These are phyloP conservation scores for Enteromius treurensis DNA, from an alignment of 2,797 vertebrate species.

Conservation along the genomic window DNA sequence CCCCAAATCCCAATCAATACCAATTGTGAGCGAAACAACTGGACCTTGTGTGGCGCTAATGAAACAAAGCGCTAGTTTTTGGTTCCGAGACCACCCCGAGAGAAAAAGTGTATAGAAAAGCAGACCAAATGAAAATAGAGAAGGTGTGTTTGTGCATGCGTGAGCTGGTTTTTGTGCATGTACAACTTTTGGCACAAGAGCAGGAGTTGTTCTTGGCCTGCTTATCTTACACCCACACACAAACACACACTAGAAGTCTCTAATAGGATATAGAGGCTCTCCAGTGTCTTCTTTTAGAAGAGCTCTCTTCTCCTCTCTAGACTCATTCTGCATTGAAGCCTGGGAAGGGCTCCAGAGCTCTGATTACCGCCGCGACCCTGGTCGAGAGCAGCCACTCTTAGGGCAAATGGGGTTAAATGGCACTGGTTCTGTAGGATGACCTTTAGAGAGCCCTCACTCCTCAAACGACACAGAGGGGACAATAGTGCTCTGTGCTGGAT, in stretches of 20 bases:
- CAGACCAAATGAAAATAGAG: conserved; percentile 25
- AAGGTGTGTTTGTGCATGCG: neutral
- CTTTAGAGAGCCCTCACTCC: conserved; percentile 59
- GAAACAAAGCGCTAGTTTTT: conserved; percentile 51
- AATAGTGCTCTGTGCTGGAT: conserved; percentile 67
- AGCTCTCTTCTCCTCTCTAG: conserved; percentile 24
- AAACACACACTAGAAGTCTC: conserved; percentile 17
- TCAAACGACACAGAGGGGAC: conserved; percentile 58
- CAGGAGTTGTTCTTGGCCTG: conserved; percentile 26
- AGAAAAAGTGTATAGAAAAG: conserved; percentile 21
- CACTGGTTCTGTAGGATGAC: conserved; percentile 72
- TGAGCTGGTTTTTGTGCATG: neutral
- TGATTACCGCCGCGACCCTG: conserved; percentile 77
- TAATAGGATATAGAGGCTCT: conserved; percentile 47
- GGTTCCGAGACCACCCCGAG: conserved; percentile 24
- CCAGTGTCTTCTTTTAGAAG: conserved; percentile 43
- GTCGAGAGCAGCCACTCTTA: conserved; percentile 69
- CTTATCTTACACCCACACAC: conserved; percentile 35
- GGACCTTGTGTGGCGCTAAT: conserved; percentile 61
- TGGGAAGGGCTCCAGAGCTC: conserved; percentile 78
- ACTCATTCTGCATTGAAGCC: conserved; percentile 62
- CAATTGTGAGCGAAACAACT: conserved; percentile 69
- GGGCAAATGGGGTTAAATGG: conserved; percentile 73
- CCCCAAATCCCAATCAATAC: conserved; percentile 71
- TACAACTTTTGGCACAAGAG: conserved; percentile 8